Conservation (phyloP, 92 coral and sea anemone genomes). For the Palythoa grandis region DNA sequence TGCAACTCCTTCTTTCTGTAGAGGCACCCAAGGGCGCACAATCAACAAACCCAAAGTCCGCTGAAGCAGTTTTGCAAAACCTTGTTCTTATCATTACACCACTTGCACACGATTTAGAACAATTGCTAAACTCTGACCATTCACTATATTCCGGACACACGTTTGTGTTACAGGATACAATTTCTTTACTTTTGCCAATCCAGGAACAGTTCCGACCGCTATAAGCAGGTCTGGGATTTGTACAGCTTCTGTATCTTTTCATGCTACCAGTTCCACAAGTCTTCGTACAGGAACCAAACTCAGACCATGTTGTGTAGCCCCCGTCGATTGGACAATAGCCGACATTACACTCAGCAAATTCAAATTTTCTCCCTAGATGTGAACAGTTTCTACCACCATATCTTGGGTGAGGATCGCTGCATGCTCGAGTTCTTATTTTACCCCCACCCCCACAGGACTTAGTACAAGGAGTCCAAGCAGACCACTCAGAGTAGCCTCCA, state of each 20-base stretch:
- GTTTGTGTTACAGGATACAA: slow-evolving; percentile 33
- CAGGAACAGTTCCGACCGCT: slow-evolving; percentile 57
- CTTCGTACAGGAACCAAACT: slow-evolving; percentile 48
- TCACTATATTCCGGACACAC: slow-evolving; percentile 70
- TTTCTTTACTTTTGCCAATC: slow-evolving; percentile 35
- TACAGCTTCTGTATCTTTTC: slow-evolving; percentile 52
- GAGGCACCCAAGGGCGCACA: slow-evolving; percentile 63
- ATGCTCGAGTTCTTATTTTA: slow-evolving; percentile 56
- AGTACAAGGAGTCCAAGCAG: slow-evolving; percentile 64
- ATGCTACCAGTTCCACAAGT: slow-evolving; percentile 48
- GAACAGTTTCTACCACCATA: slow-evolving; percentile 73
- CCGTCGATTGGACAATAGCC: slow-evolving; percentile 56
- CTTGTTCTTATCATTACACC: slow-evolving; percentile 70
- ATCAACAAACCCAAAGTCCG: slow-evolving; percentile 54
- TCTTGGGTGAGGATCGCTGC: slow-evolving; percentile 70
- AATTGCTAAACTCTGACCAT: slow-evolving; percentile 71
- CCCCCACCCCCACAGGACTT: slow-evolving; percentile 72
- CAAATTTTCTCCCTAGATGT: slow-evolving; percentile 55
- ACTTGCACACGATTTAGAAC: slow-evolving; percentile 75
- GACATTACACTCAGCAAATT: slow-evolving; percentile 38
- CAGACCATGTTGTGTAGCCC: slow-evolving; percentile 49
- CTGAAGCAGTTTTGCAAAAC: slow-evolving; percentile 67
- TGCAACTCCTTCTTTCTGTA: slow-evolving; percentile 60
- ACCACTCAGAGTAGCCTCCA: slow-evolving; percentile 77
- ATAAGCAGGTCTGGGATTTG: slow-evolving; percentile 71